Evolutionary conservation across 1,140 invertebrate genomes (phyloP).

Genomic region (Ostrea denselamellosa): DNA sequence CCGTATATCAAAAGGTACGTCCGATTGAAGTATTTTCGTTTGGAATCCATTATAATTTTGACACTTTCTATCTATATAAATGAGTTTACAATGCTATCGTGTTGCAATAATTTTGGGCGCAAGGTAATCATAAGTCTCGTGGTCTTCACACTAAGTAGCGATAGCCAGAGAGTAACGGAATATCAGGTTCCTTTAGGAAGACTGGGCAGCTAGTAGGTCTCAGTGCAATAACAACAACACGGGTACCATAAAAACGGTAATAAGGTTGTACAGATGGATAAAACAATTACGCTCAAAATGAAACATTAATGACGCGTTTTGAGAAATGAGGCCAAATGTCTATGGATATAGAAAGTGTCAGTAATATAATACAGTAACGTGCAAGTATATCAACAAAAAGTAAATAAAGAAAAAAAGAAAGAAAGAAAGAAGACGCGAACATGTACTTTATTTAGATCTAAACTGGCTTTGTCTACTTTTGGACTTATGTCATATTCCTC

Average conservation of each 20-base stretch:
- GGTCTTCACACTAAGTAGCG: not conserved
- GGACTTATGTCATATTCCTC: too few relatives aligned
- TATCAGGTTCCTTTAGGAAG: not conserved
- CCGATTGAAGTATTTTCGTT: not conserved
- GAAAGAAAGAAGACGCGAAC: too few relatives aligned
- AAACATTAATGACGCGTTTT: constrained; percentile 25
- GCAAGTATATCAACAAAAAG: too few relatives aligned
- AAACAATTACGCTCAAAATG: constrained; percentile 26
- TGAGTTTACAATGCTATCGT: constrained; percentile 24
- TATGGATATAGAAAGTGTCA: not conserved
- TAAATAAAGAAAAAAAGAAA: too few relatives aligned
- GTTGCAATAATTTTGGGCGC: not conserved
- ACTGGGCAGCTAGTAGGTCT: not conserved
- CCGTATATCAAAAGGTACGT: not conserved
- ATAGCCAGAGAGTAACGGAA: not conserved
- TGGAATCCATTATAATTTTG: not conserved
- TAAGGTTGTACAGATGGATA: not conserved
- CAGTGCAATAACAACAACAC: not conserved
- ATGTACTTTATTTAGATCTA: too few relatives aligned
- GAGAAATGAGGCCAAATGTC: not conserved
- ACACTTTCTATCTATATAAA: constrained; percentile 17
- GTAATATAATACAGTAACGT: not conserved
- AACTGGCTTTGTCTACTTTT: too few relatives aligned
- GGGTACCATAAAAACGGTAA: constrained; percentile 21
- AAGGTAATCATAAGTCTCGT: constrained; percentile 17